Base-by-base conservation (phyloP, 2,113 vertebrate species). In the Xiphophorus couchianus region DNA sequence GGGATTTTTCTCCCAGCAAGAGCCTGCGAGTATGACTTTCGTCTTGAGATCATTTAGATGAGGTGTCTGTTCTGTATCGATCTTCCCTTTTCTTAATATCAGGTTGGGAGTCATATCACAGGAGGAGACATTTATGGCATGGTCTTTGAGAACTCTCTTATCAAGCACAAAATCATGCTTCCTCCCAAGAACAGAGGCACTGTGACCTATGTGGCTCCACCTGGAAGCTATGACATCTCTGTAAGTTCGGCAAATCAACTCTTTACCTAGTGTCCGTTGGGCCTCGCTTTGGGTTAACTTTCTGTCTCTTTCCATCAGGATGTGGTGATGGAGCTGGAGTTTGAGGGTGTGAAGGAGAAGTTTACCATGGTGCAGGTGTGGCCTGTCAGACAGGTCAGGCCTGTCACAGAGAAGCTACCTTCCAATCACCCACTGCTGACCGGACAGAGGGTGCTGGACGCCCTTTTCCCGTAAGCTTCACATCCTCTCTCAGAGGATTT, bases 81-180 rank as follows among this genome's bases (percentile, higher is more conserved):
- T 48, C 7, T 63, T 39, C 2, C 19, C 1, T 2, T 48, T 48
- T 42, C n/a, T 73, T 6, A 0, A n/a, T 17, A 10, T 66, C 83
- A 99, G 98, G 95, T 95, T 72, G 98, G 97, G 86, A 98, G 97
- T 93, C 98, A 99, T 86, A 96, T 99, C 89, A 99, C 98, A 61
- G 97, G 98, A 30, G 97, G 97, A 39, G 98, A 99, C 92, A 97
- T 99, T 90, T 99, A 99, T 39, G 98, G 94, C 61, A 64, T 93
- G 63, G 98, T 99, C 76, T 91, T 84, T 12, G 97, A 99, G 87
- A 99, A 99, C 84, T 98, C 97, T 0, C 97, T 99, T 62, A 99
- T 99, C 91, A 98, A 92, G 85, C 98, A 99, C 92, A 99, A 97
- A 93, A 95, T 99, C 89, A 98, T 99, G 98, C 93, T 99, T 69